Conservation (phyloP, 2,113 vertebrate species). For the Panurus biarmicus region DNA sequence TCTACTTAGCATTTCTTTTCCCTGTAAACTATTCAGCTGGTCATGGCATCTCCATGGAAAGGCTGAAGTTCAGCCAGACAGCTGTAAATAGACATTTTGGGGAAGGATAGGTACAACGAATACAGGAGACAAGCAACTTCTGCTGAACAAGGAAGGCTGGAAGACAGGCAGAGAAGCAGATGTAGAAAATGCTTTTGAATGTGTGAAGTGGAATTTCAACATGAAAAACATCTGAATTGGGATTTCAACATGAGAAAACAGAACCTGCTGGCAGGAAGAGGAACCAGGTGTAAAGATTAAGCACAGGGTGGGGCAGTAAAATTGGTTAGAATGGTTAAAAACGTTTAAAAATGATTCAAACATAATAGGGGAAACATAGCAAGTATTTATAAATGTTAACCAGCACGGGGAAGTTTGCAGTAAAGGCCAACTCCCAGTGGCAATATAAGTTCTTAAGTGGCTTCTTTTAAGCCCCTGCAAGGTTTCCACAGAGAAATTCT, state of each 20-base stretch:
- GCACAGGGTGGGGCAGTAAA: background rate
- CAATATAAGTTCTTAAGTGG: background rate
- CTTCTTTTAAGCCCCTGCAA: background rate
- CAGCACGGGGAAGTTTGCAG: background rate
- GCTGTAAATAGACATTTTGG: background rate
- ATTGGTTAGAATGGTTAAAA: background rate
- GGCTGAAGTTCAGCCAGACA: background rate
- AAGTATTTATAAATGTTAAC: slow-evolving; percentile 7
- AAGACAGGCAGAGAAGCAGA: background rate
- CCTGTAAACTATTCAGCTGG: background rate
- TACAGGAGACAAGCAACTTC: background rate
- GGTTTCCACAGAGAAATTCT: slow-evolving; percentile 9
- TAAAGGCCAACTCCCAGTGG: slow-evolving; percentile 37
- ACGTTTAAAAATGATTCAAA: background rate
- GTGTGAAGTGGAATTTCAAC: background rate
- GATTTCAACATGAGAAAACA: background rate
- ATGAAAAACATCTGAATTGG: background rate
- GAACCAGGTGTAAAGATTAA: background rate
- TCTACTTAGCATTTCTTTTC: background rate
- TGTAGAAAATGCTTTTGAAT: background rate
- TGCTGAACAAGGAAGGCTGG: background rate
- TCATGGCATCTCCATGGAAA: background rate
- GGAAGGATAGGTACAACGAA: background rate
- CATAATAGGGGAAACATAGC: background rate
- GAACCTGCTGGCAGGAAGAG: background rate